These are phyloP conservation scores for Paguma larvata DNA, from an alignment of 2,797 vertebrate species.

Conservation along the genomic window DNA sequence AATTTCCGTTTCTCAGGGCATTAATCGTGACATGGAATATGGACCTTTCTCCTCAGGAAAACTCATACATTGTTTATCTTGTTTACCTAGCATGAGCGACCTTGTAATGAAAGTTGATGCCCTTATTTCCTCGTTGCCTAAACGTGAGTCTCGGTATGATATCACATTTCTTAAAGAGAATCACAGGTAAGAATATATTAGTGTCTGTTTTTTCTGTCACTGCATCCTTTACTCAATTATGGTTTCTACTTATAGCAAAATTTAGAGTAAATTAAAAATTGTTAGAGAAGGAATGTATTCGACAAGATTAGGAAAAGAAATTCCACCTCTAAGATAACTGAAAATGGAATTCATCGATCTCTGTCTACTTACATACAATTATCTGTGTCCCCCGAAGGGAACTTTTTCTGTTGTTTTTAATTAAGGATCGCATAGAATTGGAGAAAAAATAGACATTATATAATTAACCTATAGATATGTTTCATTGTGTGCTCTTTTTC, in stretches of 20 bases:
- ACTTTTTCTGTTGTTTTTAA: neutral
- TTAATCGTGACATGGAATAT: neutral
- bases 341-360: neutral
- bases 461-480: neutral
- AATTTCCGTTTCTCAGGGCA: neutral
- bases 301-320: constrained; percentile 2
- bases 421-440: neutral
- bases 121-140: constrained; percentile 93
- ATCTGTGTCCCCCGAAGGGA: neutral
- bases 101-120: constrained; percentile 97
- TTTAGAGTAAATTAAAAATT: constrained; percentile 16
- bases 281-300: neutral
- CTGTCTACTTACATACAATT: neutral
- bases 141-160: constrained; percentile 91
- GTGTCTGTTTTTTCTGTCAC: neutral
- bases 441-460: neutral
- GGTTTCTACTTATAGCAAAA: constrained; percentile 9
- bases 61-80: constrained; percentile 49
- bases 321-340: neutral
- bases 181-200: constrained; percentile 91
- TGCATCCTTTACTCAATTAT: neutral
- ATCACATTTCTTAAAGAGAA: constrained; percentile 91
- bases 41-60: neutral
- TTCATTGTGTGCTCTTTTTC: neutral
- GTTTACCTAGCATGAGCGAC: constrained; percentile 92